These are phyloP conservation scores for Vultur gryphus DNA, from an alignment of 2,797 vertebrate genomes.

Conservation along the genomic window DNA sequence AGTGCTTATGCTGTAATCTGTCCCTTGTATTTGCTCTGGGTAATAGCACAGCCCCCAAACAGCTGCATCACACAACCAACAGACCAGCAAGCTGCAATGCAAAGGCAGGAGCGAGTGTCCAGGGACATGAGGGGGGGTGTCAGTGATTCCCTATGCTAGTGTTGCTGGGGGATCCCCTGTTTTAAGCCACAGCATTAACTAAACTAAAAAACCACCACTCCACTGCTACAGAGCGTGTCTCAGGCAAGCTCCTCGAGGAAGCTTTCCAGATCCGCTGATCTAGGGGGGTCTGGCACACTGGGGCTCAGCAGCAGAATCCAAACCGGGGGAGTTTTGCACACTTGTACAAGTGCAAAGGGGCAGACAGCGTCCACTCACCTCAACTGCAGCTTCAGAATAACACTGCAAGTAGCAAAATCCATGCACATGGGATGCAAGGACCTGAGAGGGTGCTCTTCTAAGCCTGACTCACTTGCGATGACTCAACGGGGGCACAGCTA, in stretches of 20 bases:
- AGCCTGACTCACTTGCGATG: background rate
- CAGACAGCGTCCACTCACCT: background rate
- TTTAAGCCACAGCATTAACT: background rate
- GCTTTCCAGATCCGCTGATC: background rate
- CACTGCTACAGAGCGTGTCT: too few relatives aligned
- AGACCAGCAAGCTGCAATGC: background rate
- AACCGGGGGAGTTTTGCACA: background rate
- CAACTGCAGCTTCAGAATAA: background rate
- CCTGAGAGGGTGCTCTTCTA: background rate
- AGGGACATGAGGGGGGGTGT: background rate
- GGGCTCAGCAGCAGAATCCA: background rate
- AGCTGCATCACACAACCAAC: background rate
- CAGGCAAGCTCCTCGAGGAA: background rate
- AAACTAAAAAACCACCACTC: background rate
- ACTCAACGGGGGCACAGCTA: background rate
- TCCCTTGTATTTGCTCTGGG: background rate
- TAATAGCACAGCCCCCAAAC: background rate
- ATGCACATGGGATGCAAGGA: rapidly evolving
- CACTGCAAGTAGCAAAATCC: background rate
- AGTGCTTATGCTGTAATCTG: background rate
- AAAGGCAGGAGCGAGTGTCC: background rate
- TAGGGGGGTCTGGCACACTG: background rate
- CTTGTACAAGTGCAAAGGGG: background rate
- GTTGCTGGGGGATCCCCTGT: background rate
- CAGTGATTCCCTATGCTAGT: background rate